phyloP scores from a whole-genome alignment of 2,797 vertebrate species.

The Cyclopterus lumpus region DNA sequence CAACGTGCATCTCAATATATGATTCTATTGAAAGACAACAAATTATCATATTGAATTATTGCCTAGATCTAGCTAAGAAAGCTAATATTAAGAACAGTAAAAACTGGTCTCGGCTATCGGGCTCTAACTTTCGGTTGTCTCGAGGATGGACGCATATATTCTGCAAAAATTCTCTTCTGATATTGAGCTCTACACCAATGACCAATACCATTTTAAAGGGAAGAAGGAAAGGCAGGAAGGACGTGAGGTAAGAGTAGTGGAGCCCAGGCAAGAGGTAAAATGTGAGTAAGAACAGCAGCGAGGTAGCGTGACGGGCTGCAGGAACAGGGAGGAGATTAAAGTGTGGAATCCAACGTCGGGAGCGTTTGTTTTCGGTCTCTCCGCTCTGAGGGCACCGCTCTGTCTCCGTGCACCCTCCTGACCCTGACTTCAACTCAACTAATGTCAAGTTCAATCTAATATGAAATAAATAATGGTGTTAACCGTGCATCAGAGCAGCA shows the following conservation, averaged over 20 bases:
- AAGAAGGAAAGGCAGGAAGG: neutral
- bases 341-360: constrained; percentile 40
- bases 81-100: neutral
- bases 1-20: too few relatives aligned
- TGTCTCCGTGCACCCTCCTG: constrained; percentile 12
- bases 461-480: neutral
- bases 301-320: neutral
- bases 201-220: neutral
- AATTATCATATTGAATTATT: too few relatives aligned
- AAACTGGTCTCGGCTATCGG: neutral
- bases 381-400: neutral
- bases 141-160: neutral
- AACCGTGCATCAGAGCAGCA: constrained; percentile 37
- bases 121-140: neutral
- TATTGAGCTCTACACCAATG: neutral
- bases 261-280: neutral
- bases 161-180: neutral
- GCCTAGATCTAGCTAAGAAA: too few relatives aligned
- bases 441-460: constrained; percentile 27
- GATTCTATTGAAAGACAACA: too few relatives aligned
- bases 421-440: constrained; percentile 33
- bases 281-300: neutral
- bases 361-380: constrained; percentile 12
- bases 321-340: constrained; percentile 22
- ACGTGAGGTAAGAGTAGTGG: neutral